Evolutionary conservation across 1,140 invertebrate genomes (phyloP).

Genomic region (Nautilus pompilius): DNA sequence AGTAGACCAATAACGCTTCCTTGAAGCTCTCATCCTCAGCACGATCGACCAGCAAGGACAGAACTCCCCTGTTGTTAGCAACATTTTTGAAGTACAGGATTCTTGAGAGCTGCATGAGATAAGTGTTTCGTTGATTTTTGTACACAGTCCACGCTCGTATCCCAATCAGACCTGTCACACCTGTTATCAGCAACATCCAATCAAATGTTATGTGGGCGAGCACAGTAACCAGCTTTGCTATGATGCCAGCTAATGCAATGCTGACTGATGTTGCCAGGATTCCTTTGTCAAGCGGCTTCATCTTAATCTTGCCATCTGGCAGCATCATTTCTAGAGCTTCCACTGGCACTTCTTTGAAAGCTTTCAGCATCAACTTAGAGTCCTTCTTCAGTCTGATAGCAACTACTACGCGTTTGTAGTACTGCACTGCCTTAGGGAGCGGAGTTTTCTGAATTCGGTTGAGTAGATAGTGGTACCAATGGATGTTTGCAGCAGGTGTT

Average conservation of each 20-base stretch:
- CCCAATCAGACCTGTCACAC: constrained; percentile 19
- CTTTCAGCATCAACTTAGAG: constrained; percentile 48
- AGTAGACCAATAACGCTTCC: constrained; percentile 44
- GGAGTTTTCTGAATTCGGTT: constrained; percentile 10
- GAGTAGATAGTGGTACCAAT: constrained; percentile 23
- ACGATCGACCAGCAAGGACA: constrained; percentile 47
- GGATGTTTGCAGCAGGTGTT: constrained; percentile 13
- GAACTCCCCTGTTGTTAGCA: constrained; percentile 47
- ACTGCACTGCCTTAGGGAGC: constrained; percentile 24
- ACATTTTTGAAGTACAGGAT: constrained; percentile 51
- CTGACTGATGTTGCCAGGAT: constrained; percentile 25
- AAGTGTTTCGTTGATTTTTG: constrained; percentile 38
- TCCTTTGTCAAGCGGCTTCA: constrained; percentile 34
- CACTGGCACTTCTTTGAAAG: constrained; percentile 50
- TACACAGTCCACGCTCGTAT: constrained; percentile 27
- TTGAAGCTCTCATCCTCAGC: constrained; percentile 53
- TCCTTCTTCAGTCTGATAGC: constrained; percentile 47
- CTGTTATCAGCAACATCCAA: constrained; percentile 29
- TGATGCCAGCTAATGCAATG: constrained; percentile 27
- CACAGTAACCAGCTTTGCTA: constrained; percentile 37
- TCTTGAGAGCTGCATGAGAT: constrained; percentile 40
- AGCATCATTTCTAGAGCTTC: constrained; percentile 47
- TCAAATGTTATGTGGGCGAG: constrained; percentile 32
- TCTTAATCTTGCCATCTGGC: constrained; percentile 46
- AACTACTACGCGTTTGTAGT: constrained; percentile 50